Evolutionary conservation across 2,113 vertebrate species (phyloP).

Genomic region (Otocyon megalotis): DNA sequence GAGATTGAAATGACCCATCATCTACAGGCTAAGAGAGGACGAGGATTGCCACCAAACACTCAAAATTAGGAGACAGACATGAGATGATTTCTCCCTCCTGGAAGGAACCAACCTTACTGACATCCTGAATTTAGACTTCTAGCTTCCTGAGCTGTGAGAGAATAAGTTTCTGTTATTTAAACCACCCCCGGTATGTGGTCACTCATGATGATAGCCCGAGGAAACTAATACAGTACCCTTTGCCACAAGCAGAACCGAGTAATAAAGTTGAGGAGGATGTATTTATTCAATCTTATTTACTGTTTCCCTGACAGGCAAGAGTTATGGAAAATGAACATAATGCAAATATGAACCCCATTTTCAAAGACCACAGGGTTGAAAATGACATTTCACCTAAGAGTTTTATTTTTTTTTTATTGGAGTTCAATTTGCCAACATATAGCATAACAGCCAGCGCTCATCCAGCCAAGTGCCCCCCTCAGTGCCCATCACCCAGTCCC

Average conservation of each 20-base stretch:
- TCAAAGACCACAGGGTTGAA: neutral
- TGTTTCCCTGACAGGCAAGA: neutral
- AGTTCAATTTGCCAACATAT: too few relatives aligned
- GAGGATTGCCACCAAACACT: neutral
- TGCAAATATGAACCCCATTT: neutral
- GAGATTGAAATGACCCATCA: neutral
- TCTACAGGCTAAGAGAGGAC: neutral
- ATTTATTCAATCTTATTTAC: neutral
- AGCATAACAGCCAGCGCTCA: too few relatives aligned
- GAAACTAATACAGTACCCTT: neutral
- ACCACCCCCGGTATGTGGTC: neutral
- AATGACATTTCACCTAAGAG: neutral
- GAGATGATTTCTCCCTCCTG: neutral
- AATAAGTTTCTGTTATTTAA: neutral
- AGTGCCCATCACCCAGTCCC: too few relatives aligned
- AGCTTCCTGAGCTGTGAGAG: neutral
- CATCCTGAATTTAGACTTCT: neutral
- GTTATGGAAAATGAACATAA: neutral
- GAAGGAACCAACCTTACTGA: neutral
- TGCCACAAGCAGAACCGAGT: neutral
- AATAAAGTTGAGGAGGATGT: neutral
- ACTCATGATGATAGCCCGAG: neutral
- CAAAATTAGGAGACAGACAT: neutral
- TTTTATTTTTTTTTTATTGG: neutral
- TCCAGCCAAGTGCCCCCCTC: too few relatives aligned